Evolutionary conservation across 2,797 vertebrate species (phyloP), one percentile per base, ranked within the genome.

Genomic region (Neoniphon sammara): DNA sequence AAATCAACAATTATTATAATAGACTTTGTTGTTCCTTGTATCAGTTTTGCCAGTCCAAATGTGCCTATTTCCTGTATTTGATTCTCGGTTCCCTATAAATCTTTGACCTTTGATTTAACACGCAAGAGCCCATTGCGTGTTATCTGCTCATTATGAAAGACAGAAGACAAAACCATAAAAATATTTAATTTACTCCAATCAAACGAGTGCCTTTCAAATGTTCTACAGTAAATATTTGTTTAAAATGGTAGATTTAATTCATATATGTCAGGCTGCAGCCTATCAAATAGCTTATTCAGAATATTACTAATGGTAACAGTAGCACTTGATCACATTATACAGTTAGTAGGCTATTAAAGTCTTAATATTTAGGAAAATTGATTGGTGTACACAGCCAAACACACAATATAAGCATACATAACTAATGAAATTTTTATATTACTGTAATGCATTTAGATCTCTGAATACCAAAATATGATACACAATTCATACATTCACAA

Each of bases 131-230:
- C 1, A 34, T 34, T 34, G 3, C 6, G 3, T 9, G 5, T 5
- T 44, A 42, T 5, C 59, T 20, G 20, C 50, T 81, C 30, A 55
- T 57, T 54, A 81, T 56, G 55, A 86, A 89, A 89, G 79, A 90
- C 81, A 86, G 60, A 66, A 88, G 78, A 88, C 86, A 56, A 83
- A 82, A 73, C 58, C 81, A 91, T 94, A 95, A 87, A 96, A 95
- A 95, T 91, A 93, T 95, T 95, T 94, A 93, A 94, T 95, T 91
- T 92, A 93, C 91, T 94, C 90, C 87, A 90, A 91, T 93, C 91
- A 93, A 91, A 94, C 75, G 79, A 54, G 59, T 75, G 73, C 76
- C 52, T 60, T 82, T 83, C 55, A 85, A 77, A 82, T 76, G 54
- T 62, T 75, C 83, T 83, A 88, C 81, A 78, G 88, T 83, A 75